Base-by-base conservation (phyloP, 1,140 invertebrate genomes). In the Leptinotarsa undecemlineata region DNA sequence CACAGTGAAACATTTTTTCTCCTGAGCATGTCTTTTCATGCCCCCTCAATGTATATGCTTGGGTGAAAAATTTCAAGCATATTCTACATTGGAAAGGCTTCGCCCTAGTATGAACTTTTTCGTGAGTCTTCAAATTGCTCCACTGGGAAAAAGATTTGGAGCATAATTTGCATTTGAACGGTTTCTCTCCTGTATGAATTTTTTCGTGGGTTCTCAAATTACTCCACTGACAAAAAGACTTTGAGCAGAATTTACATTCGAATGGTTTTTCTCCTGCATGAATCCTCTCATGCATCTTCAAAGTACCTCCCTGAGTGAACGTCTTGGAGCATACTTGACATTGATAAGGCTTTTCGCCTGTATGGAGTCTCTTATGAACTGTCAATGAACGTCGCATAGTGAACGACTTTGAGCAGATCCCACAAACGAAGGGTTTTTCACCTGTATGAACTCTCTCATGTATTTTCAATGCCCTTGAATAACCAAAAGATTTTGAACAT, bases 1-100 rank as follows among this genome's bases (percentile, higher is more conserved):
- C 89, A 84, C 91, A 92, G 0, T 64, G 62, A 64, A 92, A 94
- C 0, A 92, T 93, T 76, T 91, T 88, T 80, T 93, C 91, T 11
- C 93, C 93, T 42, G 91, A 93, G 85, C 94, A 92, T 0, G 72
- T 80, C 19, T 80, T 63, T 48, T 78, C 78, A 70, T 87, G 86
- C 33, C 17, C 33, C 15, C 15, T 47, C 48, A 68, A 47, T 20
- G 14, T n/a, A 48, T 20, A 14, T n/a, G 15, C 20, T 15, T n/a
- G 76, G 42, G 67, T 74, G 33, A 79, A 81, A 8, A 64, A 72
- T 23, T 42, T 68, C 23, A 48, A 62, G 62, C 80, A 81, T 48
- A 76, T 48, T 13, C 66, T 61, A 82, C 92, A 94, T 78, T 88
- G 88, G 82, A 92, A 94, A 0, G 92, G 93, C 76, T 91, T 88